Evolutionary conservation across 2,113 vertebrate species (phyloP), one percentile per base, ranked within the genome.

Genomic region (Ramphastos sulfuratus): DNA sequence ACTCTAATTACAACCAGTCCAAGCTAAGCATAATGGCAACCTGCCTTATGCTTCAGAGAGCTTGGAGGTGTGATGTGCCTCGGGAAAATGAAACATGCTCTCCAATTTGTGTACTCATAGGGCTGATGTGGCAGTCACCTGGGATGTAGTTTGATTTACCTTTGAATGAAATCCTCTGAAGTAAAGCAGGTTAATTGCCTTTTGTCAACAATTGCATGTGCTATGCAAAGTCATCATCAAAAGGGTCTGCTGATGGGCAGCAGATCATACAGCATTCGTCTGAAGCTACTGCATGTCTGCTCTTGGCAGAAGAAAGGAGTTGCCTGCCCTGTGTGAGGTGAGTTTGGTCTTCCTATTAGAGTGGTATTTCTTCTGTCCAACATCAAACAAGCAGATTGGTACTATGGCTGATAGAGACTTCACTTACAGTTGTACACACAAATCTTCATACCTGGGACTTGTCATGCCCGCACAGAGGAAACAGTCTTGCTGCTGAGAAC

Each of bases 1-100:
- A 78, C 44, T 86, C 83, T 96, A 87, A 97, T 95, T 97, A 63
- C 90, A 88, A 84, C 70, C 69, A 85, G 81, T 33, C 18, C 75
- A 82, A 92, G 70, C 60, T 90, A 78, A 90, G 93, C 48, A 17
- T 78, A 87, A 79, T 44, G 55, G 89, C 92, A 95, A 69, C n/a
- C 77, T 96, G 69, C 60, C 84, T 95, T 12, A 63, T 82, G 72
- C 89, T 92, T 94, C 59, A 28, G 54, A 82, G 50, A 46, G 23
- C 71, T 59, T 72, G 28, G 37, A 4, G 11, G 44, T 15, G 35
- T 42, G 9, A 37, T 52, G 52, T 31, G 58, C 94, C 94, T 66
- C 81, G 85, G 89, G 93, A 91, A 82, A 89, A 91, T 20, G 39
- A 92, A 94, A 89, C 58, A 48, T 24, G 2, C 7, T 82, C 78